Evolutionary conservation across 2,113 vertebrate species (phyloP).

Genomic region (Peucedramus taeniatus): DNA sequence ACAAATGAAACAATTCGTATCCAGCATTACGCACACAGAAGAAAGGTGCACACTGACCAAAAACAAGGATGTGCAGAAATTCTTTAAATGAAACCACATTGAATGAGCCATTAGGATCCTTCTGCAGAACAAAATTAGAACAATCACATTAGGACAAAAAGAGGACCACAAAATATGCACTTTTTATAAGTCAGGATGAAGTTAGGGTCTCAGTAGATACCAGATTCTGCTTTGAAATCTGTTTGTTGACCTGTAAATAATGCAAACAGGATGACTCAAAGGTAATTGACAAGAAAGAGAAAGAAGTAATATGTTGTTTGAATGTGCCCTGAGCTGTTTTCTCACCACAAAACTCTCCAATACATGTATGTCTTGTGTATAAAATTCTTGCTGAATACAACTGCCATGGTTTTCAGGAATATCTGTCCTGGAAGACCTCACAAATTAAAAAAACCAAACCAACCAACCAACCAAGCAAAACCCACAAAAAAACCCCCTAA

Average conservation of each 20-base stretch:
- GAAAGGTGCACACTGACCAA: neutral
- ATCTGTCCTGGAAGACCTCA: neutral
- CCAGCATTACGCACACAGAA: neutral
- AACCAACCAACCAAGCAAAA: neutral
- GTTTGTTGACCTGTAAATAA: slow-evolving; percentile 64
- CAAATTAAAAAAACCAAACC: neutral
- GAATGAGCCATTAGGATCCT: neutral
- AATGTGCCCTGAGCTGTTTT: slow-evolving; percentile 6
- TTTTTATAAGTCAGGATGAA: slow-evolving; percentile 12
- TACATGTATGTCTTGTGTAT: neutral
- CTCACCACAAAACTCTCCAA: slow-evolving; percentile 3
- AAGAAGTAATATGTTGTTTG: slow-evolving; percentile 35
- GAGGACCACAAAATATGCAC: neutral
- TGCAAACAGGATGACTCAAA: slow-evolving; percentile 48
- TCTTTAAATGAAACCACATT: neutral
- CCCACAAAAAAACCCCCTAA: neutral
- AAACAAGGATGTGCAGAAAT: neutral
- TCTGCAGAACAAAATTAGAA: neutral
- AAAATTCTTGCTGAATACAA: slow-evolving; percentile 4
- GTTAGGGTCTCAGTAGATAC: slow-evolving; percentile 36
- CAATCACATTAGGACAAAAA: neutral
- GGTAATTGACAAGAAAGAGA: slow-evolving; percentile 55
- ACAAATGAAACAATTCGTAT: neutral
- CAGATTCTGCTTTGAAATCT: slow-evolving; percentile 59
- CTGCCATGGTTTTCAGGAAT: neutral